A percentile compares a stretch with the other conserved stretches of the same genome.
Evolutionary conservation across 2,113 vertebrate genomes (phyloP).

Genomic region (Aptenodytes patagonicus): DNA sequence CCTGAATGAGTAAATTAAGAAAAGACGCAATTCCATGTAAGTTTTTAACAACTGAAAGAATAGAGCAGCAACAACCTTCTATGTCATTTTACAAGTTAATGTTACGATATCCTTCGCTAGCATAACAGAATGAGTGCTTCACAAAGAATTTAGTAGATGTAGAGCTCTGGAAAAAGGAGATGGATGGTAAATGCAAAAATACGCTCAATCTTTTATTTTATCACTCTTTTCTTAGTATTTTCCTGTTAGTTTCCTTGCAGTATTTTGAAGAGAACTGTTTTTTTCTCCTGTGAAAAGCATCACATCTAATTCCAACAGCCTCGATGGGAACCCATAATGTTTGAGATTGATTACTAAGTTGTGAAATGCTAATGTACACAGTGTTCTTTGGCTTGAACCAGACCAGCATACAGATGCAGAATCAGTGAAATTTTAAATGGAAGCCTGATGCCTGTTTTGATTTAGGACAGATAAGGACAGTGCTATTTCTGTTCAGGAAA

Average conservation of each 20-base stretch:
- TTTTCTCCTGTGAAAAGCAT: background rate
- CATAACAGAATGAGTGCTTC: background rate
- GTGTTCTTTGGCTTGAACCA: background rate
- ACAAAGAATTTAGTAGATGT: background rate
- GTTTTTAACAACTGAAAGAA: background rate
- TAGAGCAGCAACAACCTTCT: background rate
- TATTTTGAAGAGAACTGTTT: background rate
- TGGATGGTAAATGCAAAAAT: background rate
- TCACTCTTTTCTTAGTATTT: background rate
- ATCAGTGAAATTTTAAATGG: slow-evolving; percentile 9
- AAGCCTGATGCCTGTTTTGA: background rate
- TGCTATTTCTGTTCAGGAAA: background rate
- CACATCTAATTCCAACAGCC: background rate
- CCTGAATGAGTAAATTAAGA: background rate
- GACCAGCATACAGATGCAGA: background rate
- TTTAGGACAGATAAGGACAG: background rate
- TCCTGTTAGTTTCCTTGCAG: background rate
- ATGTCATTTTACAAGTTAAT: background rate
- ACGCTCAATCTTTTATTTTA: background rate
- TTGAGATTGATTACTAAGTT: background rate
- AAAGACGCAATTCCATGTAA: background rate
- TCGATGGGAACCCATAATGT: background rate
- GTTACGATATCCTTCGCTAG: background rate
- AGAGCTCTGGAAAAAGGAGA: background rate
- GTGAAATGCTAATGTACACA: background rate